These are phyloP conservation scores for Lucifuga dentata DNA, from an alignment of 2,113 vertebrate genomes.

Conservation along the genomic window DNA sequence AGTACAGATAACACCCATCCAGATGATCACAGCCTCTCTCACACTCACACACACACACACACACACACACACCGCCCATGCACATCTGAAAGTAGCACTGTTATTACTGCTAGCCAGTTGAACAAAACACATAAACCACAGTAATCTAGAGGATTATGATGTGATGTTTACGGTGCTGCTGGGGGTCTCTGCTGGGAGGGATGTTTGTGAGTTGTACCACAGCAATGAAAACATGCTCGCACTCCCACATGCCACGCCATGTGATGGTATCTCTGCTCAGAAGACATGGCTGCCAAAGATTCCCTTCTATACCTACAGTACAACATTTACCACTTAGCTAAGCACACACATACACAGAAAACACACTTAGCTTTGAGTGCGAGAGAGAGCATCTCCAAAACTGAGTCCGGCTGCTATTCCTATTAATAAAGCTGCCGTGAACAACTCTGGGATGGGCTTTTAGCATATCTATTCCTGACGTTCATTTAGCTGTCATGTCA, in stretches of 20 bases:
- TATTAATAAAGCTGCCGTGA: slow-evolving; percentile 73
- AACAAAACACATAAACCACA: slow-evolving; percentile 10
- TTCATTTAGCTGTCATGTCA: slow-evolving; percentile 80
- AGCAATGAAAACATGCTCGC: slow-evolving; percentile 45
- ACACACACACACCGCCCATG: slow-evolving; percentile 28
- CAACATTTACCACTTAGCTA: slow-evolving; percentile 59
- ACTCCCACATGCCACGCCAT: slow-evolving; percentile 56
- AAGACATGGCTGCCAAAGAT: slow-evolving; percentile 36
- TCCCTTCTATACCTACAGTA: slow-evolving; percentile 37
- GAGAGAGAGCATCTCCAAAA: slow-evolving; percentile 55
- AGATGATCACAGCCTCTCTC: background rate
- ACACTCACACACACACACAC: slow-evolving; percentile 13
- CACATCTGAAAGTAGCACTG: slow-evolving; percentile 36
- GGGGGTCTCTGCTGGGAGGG: slow-evolving; percentile 21
- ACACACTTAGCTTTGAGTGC: slow-evolving; percentile 39
- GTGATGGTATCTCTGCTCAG: slow-evolving; percentile 54
- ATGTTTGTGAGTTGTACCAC: slow-evolving; percentile 13
- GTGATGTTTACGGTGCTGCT: slow-evolving; percentile 33
- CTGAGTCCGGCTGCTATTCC: slow-evolving; percentile 41
- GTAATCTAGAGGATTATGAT: slow-evolving; percentile 2
- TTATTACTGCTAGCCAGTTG: slow-evolving; percentile 23
- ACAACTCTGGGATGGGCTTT: slow-evolving; percentile 73
- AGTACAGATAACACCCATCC: slow-evolving; percentile 39
- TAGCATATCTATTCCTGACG: slow-evolving; percentile 80
- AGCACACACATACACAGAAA: slow-evolving; percentile 41